Conservation (phyloP, 1,140 invertebrate species). For the Cydia pomonella region DNA sequence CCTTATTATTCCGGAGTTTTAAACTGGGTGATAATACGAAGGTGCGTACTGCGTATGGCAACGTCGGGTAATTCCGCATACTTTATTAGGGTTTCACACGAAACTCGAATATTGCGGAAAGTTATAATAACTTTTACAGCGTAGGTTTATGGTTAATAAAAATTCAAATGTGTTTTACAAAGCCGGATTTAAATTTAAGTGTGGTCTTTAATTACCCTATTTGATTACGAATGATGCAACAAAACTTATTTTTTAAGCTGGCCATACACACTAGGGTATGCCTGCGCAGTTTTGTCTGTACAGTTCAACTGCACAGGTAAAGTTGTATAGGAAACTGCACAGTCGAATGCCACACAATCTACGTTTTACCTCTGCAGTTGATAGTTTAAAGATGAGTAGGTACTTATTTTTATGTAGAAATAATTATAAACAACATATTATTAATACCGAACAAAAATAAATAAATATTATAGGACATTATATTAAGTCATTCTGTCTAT, state of each 20-base stretch:
- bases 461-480: too few relatives aligned
- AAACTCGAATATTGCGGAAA: conserved; percentile 24
- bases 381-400: too few relatives aligned
- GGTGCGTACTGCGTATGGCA: conserved; percentile 1
- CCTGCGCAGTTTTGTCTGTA: too few relatives aligned
- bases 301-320: too few relatives aligned
- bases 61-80: conserved; percentile 1
- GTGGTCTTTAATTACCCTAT: background rate
- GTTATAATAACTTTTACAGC: conserved; percentile 19
- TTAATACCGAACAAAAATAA: too few relatives aligned
- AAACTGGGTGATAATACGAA: conserved; percentile 25
- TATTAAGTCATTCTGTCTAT: too few relatives aligned
- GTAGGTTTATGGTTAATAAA: background rate
- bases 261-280: too few relatives aligned
- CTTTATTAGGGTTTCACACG: conserved; percentile 30
- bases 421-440: too few relatives aligned
- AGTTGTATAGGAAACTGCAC: too few relatives aligned
- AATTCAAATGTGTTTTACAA: background rate
- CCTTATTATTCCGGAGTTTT: conserved; percentile 18
- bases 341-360: too few relatives aligned
- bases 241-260: background rate
- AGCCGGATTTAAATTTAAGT: background rate
- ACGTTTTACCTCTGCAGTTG: too few relatives aligned
- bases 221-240: background rate
- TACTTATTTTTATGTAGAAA: too few relatives aligned